phyloP scores from a whole-genome alignment of 2,888 invertebrate genomes.

The Xestobium rufovillosum region DNA sequence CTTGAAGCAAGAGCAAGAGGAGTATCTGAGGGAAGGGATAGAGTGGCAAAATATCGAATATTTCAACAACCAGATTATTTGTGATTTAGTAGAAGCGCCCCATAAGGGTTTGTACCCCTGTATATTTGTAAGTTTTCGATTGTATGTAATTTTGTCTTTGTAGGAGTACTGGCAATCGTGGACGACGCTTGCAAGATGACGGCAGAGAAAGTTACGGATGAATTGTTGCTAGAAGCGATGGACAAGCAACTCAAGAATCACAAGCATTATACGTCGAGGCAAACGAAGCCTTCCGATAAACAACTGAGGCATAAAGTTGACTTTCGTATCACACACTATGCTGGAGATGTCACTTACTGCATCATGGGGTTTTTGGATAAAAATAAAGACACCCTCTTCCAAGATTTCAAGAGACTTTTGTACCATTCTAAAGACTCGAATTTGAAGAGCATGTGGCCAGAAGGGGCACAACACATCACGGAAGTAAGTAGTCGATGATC shows the following conservation, averaged over 20 bases:
- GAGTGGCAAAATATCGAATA: constrained; percentile 92
- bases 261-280: constrained; percentile 84
- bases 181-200: constrained; percentile 91
- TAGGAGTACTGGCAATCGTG: constrained; percentile 72
- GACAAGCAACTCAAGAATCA: constrained; percentile 79
- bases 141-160: constrained; percentile 4
- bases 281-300: constrained; percentile 75
- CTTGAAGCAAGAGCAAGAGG: constrained; percentile 96
- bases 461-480: constrained; percentile 83
- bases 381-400: constrained; percentile 93
- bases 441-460: constrained; percentile 90
- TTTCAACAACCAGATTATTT: constrained; percentile 95
- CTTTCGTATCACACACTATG: constrained; percentile 87
- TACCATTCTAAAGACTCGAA: constrained; percentile 74
- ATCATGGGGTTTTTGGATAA: constrained; percentile 92
- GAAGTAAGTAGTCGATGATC: too few relatives aligned
- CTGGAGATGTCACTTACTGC: constrained; percentile 91
- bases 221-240: constrained; percentile 87
- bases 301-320: constrained; percentile 65
- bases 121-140: constrained; percentile 1
- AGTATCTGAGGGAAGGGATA: constrained; percentile 92
- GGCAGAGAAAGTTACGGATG: constrained; percentile 82
- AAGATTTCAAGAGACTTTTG: constrained; percentile 90
- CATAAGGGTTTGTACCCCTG: constrained; percentile 73
- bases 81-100: constrained; percentile 89